A percentile compares a stretch with the other conserved stretches of the same genome.
Evolutionary conservation across 2,888 invertebrate species (phyloP).

Genomic region (Fragum fragum): DNA sequence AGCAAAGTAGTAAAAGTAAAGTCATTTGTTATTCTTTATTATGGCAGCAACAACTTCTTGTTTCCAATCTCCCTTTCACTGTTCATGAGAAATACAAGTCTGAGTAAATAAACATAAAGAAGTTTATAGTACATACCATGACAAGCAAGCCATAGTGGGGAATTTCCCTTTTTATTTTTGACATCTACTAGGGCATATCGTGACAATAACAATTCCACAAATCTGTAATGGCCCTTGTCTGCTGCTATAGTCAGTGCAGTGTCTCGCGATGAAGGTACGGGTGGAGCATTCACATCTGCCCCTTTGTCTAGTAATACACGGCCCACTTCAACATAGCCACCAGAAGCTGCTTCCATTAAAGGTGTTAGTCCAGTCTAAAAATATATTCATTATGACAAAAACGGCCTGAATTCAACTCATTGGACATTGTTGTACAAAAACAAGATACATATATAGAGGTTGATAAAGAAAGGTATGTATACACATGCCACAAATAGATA

Average conservation of each 20-base stretch:
- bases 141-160: conserved; percentile 98
- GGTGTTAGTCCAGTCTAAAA: conserved; percentile 97
- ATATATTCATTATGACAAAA: no score
- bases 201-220: conserved; percentile 88
- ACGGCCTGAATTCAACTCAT: no score
- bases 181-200: conserved; percentile 97
- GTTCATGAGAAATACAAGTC: no score
- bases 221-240: conserved; percentile 99
- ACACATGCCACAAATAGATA: no score
- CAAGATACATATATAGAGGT: no score
- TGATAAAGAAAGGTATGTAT: no score
- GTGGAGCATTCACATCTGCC: conserved; percentile 99
- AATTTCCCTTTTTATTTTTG: conserved; percentile 99
- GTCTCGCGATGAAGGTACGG: conserved; percentile 98
- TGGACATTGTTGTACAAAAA: no score
- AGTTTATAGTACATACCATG: conserved; percentile 89
- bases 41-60: no score
- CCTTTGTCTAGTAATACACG: conserved; percentile 97
- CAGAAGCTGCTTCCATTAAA: conserved; percentile 99
- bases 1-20: no score
- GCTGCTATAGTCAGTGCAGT: conserved; percentile 99
- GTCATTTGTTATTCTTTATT: no score
- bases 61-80: no score
- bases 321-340: conserved; percentile 99
- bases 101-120: no score